phyloP scores from a whole-genome alignment of 1,140 invertebrate species.

The Calycopis cecrops region DNA sequence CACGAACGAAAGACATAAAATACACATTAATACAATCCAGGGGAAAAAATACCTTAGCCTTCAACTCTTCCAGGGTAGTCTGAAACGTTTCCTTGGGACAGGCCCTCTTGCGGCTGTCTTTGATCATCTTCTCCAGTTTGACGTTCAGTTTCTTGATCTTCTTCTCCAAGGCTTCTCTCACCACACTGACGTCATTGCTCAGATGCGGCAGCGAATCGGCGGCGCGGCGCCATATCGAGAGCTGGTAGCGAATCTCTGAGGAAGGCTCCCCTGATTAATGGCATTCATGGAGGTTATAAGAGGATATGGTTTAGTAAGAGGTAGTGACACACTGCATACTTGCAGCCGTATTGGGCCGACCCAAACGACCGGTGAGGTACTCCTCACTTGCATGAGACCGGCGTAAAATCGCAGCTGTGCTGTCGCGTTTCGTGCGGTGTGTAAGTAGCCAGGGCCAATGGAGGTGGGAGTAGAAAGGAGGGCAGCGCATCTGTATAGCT shows the following conservation, averaged over 20 bases:
- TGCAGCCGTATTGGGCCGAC: no score
- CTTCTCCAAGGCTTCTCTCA: slow-evolving; percentile 83
- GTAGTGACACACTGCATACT: slow-evolving; percentile 6
- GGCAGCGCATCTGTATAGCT: no score
- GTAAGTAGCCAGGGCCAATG: no score
- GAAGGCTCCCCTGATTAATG: no score
- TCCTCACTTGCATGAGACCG: no score
- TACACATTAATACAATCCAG: no score
- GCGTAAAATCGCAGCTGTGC: no score
- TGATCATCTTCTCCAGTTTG: slow-evolving; percentile 79
- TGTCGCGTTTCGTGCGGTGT: no score
- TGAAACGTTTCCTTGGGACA: slow-evolving; percentile 80
- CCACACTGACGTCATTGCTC: slow-evolving; percentile 88
- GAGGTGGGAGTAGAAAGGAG: no score
- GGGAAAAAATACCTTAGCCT: slow-evolving; percentile 75
- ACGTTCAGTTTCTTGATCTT: slow-evolving; percentile 76
- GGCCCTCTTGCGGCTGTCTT: slow-evolving; percentile 75
- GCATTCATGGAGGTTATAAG: no score
- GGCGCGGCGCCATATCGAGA: slow-evolving; percentile 89
- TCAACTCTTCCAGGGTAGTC: slow-evolving; percentile 83
- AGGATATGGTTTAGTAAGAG: neutral
- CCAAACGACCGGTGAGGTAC: no score
- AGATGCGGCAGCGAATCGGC: slow-evolving; percentile 87
- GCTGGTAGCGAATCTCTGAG: slow-evolving; percentile 79
- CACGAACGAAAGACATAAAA: no score